phyloP scores from a whole-genome alignment of 2,888 invertebrate genomes.

The Invenusta paracnida region DNA sequence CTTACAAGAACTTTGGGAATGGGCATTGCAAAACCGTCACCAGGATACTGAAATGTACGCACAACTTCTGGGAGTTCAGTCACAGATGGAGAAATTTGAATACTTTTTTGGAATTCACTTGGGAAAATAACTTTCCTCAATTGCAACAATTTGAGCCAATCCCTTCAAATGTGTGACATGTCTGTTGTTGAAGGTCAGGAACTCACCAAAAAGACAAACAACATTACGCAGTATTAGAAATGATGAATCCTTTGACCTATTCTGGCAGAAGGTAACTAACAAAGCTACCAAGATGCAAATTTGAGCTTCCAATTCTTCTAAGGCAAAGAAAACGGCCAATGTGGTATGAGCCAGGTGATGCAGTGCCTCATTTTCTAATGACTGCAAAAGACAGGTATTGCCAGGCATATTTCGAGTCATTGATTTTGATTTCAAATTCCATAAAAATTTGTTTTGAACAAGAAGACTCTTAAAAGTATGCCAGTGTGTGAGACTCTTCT shows the following conservation, averaged over 20 bases:
- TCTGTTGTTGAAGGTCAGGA: background rate
- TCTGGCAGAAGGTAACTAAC: background rate
- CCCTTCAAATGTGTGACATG: background rate
- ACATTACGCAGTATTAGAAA: background rate
- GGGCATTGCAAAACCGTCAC: too few relatives aligned
- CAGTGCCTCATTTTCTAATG: background rate
- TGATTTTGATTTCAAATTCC: background rate
- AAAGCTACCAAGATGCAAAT: background rate
- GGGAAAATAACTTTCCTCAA: too few relatives aligned
- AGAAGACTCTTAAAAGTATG: background rate
- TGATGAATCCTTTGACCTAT: background rate
- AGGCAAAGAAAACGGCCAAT: background rate
- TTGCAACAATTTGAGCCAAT: background rate
- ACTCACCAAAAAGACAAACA: background rate
- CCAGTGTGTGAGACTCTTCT: background rate
- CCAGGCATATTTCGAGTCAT: background rate
- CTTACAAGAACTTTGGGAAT: too few relatives aligned
- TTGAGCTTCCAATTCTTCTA: background rate
- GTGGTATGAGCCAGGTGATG: background rate
- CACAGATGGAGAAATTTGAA: too few relatives aligned
- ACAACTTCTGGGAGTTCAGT: too few relatives aligned
- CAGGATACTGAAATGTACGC: too few relatives aligned
- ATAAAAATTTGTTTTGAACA: background rate
- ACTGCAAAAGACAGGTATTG: background rate
- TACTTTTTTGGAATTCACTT: too few relatives aligned